phyloP scores from a whole-genome alignment of 2,797 vertebrate species.

The Vultur gryphus region DNA sequence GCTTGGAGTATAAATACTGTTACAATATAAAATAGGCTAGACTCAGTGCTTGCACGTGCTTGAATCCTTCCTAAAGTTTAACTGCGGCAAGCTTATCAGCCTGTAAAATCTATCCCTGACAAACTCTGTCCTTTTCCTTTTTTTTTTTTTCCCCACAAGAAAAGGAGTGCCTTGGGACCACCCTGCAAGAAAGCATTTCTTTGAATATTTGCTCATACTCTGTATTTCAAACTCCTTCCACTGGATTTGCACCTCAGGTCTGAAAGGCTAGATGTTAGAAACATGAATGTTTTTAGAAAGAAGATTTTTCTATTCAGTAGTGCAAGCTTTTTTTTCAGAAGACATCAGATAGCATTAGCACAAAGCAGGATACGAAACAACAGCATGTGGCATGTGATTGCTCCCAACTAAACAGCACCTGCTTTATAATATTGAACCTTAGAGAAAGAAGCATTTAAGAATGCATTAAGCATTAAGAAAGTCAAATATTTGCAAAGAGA shows the following conservation, averaged over 20 bases:
- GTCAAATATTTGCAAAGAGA: neutral
- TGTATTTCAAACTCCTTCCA: neutral
- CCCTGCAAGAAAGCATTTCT: neutral
- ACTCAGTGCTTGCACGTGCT: neutral
- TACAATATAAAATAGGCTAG: neutral
- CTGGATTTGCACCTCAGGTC: neutral
- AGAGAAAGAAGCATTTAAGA: neutral
- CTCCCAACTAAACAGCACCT: neutral
- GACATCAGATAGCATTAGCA: neutral
- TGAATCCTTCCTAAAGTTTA: neutral
- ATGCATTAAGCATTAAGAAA: neutral
- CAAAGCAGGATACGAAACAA: neutral
- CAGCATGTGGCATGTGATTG: neutral
- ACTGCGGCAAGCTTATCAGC: neutral
- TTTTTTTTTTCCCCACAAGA: rapidly evolving
- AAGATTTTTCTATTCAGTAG: neutral
- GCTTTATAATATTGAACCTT: neutral
- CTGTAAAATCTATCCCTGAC: neutral
- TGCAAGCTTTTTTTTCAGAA: neutral
- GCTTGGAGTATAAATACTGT: neutral
- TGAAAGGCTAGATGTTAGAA: neutral
- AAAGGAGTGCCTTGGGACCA: neutral
- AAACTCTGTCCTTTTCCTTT: neutral
- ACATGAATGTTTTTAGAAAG: neutral
- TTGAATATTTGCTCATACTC: neutral